Evolutionary conservation across 1,140 invertebrate species (phyloP), one percentile per base, ranked within the genome.

Genomic region (Neocloeon triangulifer): DNA sequence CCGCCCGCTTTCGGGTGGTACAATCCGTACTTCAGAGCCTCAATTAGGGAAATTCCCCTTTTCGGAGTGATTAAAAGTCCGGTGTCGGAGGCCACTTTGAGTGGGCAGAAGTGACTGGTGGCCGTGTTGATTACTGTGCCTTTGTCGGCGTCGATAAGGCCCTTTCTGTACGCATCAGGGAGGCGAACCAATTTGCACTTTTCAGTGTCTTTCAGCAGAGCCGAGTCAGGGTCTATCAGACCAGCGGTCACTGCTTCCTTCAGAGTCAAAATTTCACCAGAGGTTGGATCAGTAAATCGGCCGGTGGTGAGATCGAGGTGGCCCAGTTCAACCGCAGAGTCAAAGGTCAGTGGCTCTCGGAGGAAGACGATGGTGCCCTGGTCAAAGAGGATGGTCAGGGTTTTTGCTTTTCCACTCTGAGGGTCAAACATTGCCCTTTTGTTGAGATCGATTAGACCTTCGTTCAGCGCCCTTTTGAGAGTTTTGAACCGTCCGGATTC

Each of bases 111-210:
- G 47, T 78, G 76, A 19, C 77, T 81, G 15, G 73, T 80, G 27
- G 65, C 63, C 5, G 73, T 78, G 43, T 86, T 77, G 29, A 89
- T 50, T 18, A 82, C 75, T 47, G 74, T 78, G 38, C 72, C 72
- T 39, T 82, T 84, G 32, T 84, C 78, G 12, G 73, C 65, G 51
- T 92, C 84, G 55, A 89, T 73, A 10, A 89, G 55, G 14, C 80
- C 84, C 48, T 73, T 73, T 25, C 76, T 63, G 53, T 80, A 81
- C 10, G 79, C 84, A 48, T 88, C 81, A 15, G 73, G 68, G 33
- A 92, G 58, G 44, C 79, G 82, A 6, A 86, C 62, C 34, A 89
- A 52, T 44, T 73, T 71, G 42, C 72, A 71, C 45, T 79, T 80
- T 39, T 72, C 64, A 37, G 69, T 65, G 57, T 89, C 82, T 63